Conservation (phyloP, 2,113 vertebrate genomes). For the Pungitius pungitius region DNA sequence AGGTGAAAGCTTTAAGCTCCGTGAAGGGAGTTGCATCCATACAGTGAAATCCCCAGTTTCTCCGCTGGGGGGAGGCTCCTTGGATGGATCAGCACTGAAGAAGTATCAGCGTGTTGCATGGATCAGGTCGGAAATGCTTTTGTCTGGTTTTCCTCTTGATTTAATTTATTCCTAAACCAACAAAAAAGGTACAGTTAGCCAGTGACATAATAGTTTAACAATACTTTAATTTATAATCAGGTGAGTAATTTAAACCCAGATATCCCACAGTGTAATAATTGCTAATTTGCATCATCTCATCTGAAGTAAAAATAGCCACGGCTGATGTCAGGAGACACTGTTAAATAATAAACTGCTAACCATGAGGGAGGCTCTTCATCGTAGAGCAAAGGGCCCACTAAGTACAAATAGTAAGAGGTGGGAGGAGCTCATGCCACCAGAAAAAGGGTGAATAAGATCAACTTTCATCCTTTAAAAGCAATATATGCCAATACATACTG, state of each 20-base stretch:
- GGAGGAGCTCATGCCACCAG: not conserved
- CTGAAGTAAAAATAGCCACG: conserved; percentile 1
- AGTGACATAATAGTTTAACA: not conserved
- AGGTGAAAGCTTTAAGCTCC: not conserved
- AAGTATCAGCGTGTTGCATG: not conserved
- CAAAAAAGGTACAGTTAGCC: too few species aligned
- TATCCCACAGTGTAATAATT: not conserved
- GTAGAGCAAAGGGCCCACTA: not conserved
- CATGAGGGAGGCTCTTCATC: not conserved
- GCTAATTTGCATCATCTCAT: not conserved
- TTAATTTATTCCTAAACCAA: not conserved
- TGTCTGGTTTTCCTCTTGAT: not conserved
- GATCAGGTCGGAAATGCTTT: not conserved
- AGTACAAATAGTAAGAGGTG: not conserved
- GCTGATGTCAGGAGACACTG: not conserved
- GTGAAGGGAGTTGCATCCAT: not conserved
- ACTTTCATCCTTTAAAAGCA: not conserved
- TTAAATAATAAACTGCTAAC: not conserved
- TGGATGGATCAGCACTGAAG: not conserved
- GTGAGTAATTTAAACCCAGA: not conserved
- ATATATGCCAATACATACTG: too few species aligned
- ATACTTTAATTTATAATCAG: not conserved
- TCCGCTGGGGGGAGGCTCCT: conserved; percentile 1
- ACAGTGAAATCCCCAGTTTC: not conserved
- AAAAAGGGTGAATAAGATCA: not conserved